Evolutionary conservation across 2,888 invertebrate genomes (phyloP), one percentile per base, ranked within the genome.

Genomic region (Aromia moschata): DNA sequence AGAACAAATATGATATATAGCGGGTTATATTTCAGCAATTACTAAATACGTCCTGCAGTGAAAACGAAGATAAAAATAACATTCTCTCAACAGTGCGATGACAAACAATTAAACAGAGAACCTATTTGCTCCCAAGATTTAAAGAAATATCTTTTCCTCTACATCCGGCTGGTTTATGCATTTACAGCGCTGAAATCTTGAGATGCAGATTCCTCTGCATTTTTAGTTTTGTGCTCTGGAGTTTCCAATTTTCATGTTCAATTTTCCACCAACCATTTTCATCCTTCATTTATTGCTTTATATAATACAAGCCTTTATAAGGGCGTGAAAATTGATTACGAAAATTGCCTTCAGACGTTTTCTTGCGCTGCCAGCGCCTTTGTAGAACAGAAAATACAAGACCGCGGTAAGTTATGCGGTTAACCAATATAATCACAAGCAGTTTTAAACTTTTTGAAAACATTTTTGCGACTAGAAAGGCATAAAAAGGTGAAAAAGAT

Each of bases 211-310:
- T 43, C 12, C 11, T 33, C 3, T 14, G 14, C n/a, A 20, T 1
- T 12, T 43, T 43, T 43, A 43, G 43, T 43, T 43, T 43, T 43
- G 25, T 43, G 10, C 20, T 25, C 25, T 11, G 17, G 25, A 43
- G 20, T 25, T 25, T 43, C 14, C 43, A 25, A 25, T 43, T 33
- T 43, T 43, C 20, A 25, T 43, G 20, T 43, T 43, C 43, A 18
- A 43, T 41, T 41, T 41, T 18, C 41, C 18, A 41, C 11, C 20
- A n/a, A 11, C 41, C 43, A 43, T 43, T 12, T 43, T 43, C 20
- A 43, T 43, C 43, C 43, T 43, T 43, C 43, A 25, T 20, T 43
- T 43, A 43, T 43, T 25, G 25, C 12, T 43, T 41, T 43, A 20
- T 18, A 12, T 43, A 43, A 43, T 43, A 20, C 20, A 43, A 43